Conservation (phyloP, 2,113 vertebrate genomes). For the Rattus rattus region DNA sequence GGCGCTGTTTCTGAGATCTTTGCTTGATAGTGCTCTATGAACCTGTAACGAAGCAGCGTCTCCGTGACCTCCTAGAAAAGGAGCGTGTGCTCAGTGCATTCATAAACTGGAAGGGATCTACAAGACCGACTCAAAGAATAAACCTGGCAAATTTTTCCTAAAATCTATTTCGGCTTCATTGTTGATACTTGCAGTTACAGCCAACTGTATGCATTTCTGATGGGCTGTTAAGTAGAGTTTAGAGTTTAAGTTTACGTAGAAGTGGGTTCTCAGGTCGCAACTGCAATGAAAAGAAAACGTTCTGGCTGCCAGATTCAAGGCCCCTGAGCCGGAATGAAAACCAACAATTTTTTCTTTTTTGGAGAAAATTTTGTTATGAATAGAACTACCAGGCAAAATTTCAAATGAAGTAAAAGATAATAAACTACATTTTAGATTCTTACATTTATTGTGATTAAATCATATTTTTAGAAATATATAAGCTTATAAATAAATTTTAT, state of each 20-base stretch:
- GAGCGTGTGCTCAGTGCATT: not conserved
- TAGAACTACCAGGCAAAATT: not conserved
- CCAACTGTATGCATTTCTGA: not conserved
- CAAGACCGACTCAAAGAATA: not conserved
- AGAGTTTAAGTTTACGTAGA: not conserved
- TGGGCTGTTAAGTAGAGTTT: not conserved
- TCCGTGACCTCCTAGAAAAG: not conserved
- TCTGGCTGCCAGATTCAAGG: not conserved
- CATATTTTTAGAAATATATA: no score
- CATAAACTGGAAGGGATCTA: not conserved
- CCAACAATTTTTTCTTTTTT: not conserved
- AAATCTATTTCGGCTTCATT: not conserved
- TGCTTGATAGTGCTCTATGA: not conserved
- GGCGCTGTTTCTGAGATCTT: not conserved
- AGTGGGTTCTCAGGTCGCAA: not conserved
- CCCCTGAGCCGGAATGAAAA: not conserved
- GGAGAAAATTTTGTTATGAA: conserved; percentile 15
- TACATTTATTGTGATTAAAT: not conserved
- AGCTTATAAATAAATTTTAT: no score
- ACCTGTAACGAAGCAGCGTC: not conserved
- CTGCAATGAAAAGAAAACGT: not conserved
- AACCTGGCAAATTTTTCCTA: not conserved
- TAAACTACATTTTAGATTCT: not conserved
- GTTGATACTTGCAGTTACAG: not conserved
- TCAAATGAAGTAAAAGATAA: not conserved